phyloP scores from a whole-genome alignment of 2,797 vertebrate species.

The Salmo trutta region DNA sequence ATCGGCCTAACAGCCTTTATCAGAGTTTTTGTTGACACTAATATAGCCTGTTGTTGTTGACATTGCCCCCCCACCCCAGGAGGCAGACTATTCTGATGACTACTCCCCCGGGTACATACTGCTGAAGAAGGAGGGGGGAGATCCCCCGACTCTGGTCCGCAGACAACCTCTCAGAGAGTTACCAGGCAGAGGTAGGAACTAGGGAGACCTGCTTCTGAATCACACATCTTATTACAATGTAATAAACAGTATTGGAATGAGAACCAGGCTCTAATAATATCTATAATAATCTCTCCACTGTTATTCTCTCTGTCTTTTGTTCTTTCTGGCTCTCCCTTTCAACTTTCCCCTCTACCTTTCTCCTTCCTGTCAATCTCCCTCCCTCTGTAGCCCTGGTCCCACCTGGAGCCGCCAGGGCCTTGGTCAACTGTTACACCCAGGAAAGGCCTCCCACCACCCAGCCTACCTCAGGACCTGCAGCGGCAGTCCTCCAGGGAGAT shows the following conservation, averaged over 20 bases:
- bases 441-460: background rate
- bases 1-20: background rate
- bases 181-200: constrained; percentile 46
- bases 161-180: constrained; percentile 34
- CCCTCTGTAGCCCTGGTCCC: constrained; percentile 3
- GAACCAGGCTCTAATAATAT: background rate
- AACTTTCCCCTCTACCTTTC: background rate
- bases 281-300: background rate
- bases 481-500: constrained; percentile 6
- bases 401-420: constrained; percentile 13
- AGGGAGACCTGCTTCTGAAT: background rate
- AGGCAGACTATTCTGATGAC: constrained; percentile 27
- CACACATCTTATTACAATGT: background rate
- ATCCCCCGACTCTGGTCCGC: constrained; percentile 24
- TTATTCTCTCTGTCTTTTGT: background rate
- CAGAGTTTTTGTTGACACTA: background rate
- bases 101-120: constrained; percentile 39
- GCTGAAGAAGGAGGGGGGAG: constrained; percentile 58
- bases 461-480: constrained; percentile 11
- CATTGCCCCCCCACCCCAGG: constrained; percentile 20
- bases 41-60: no score
- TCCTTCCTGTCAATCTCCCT: background rate
- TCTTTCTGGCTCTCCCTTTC: background rate
- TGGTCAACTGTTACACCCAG: constrained; percentile 19
- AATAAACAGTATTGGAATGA: background rate